A percentile compares a stretch with the other conserved stretches of the same genome.
phyloP scores from a whole-genome alignment of 2,888 invertebrate genomes.

The Drosophila phalerata region DNA sequence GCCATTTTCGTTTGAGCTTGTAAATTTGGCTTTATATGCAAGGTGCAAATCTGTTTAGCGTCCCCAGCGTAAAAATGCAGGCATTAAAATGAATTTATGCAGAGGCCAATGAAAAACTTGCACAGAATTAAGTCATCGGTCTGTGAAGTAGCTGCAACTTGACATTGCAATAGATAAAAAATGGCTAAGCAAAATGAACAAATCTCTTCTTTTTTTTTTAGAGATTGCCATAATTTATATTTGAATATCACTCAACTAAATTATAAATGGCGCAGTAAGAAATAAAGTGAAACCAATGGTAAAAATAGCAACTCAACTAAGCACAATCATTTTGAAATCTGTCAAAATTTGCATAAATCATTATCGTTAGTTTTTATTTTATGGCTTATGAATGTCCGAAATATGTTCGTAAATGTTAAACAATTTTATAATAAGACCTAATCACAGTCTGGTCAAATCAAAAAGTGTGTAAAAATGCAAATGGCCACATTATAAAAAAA shows the following conservation, averaged over 20 bases:
- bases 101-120: constrained; percentile 62
- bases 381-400: constrained; percentile 23
- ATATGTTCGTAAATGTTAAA: constrained; percentile 61
- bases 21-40: constrained; percentile 72
- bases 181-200: constrained; percentile 9
- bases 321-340: too few relatives aligned
- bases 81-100: constrained; percentile 78
- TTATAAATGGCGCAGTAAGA: neutral
- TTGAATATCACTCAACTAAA: neutral
- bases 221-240: neutral
- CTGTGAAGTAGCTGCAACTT: constrained; percentile 41
- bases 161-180: constrained; percentile 28
- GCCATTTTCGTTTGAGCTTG: constrained; percentile 74
- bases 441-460: constrained; percentile 50
- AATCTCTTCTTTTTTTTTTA: too few relatives aligned
- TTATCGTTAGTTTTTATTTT: constrained; percentile 26
- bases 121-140: constrained; percentile 56
- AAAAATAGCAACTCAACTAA: too few relatives aligned
- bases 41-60: constrained; percentile 79
- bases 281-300: neutral
- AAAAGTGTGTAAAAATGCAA: constrained; percentile 51
- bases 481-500: constrained; percentile 62
- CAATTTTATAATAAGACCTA: constrained; percentile 46
- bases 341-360: too few relatives aligned
- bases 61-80: constrained; percentile 35